These are phyloP conservation scores for Seriola aureovittata DNA, from an alignment of 2,113 vertebrate genomes.

Conservation along the genomic window DNA sequence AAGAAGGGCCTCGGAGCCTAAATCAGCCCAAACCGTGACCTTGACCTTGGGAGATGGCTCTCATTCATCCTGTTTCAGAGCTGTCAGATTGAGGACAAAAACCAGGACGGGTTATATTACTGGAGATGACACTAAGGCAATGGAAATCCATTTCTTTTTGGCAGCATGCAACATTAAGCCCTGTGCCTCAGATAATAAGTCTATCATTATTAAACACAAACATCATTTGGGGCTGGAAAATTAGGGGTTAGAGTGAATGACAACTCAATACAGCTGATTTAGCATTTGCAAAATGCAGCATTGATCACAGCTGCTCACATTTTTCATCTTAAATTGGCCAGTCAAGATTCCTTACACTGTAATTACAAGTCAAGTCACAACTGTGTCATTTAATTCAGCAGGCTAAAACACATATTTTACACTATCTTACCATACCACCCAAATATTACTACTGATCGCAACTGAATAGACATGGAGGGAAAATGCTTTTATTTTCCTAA, in stretches of 20 bases:
- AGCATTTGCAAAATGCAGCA: constrained; percentile 31
- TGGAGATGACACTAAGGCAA: constrained; percentile 15
- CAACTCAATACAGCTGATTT: constrained; percentile 42
- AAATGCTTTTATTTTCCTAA: not conserved
- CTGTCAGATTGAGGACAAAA: constrained; percentile 59
- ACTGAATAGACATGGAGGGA: not conserved
- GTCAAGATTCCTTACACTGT: constrained; percentile 18
- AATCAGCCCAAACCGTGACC: constrained; percentile 60
- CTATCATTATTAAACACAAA: constrained; percentile 44
- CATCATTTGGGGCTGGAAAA: constrained; percentile 31
- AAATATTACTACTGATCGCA: not conserved
- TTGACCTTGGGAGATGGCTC: constrained; percentile 65
- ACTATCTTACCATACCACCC: not conserved
- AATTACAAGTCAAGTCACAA: constrained; percentile 38
- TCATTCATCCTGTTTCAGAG: constrained; percentile 58
- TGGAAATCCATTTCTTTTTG: constrained; percentile 53
- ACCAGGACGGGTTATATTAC: constrained; percentile 43
- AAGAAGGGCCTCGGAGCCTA: constrained; percentile 45
- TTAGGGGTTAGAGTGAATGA: constrained; percentile 43
- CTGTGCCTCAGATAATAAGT: not conserved
- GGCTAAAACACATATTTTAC: constrained; percentile 23
- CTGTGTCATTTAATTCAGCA: constrained; percentile 14
- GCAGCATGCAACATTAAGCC: constrained; percentile 38
- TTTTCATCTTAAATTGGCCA: constrained; percentile 38
- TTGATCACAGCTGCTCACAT: constrained; percentile 33